Conservation (phyloP, 1,140 invertebrate genomes). For the Tribolium castaneum region DNA sequence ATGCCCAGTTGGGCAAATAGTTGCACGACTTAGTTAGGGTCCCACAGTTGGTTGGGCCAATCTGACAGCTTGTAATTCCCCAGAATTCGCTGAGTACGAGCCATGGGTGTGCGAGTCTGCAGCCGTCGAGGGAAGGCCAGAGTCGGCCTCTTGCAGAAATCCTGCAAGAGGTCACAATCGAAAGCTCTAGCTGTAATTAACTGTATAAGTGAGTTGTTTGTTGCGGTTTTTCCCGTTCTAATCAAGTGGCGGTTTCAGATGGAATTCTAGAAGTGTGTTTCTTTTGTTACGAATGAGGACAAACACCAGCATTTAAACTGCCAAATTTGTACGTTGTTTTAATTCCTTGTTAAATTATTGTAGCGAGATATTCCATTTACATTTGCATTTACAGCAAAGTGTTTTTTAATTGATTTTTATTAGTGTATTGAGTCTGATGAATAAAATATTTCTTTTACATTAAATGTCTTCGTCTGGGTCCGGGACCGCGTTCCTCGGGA, state of each 20-base stretch:
- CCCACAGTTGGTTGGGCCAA: background rate
- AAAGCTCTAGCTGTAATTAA: conserved; percentile 36
- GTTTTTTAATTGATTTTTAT: conserved; percentile 19
- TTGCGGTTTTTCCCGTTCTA: background rate
- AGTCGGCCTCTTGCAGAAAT: conserved; percentile 53
- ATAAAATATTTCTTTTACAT: conserved; percentile 39
- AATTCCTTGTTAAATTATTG: conserved; percentile 33
- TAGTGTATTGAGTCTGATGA: conserved; percentile 24
- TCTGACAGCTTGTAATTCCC: conserved; percentile 6
- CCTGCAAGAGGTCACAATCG: conserved; percentile 47
- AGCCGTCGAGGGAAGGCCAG: conserved; percentile 52
- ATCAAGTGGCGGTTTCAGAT: background rate
- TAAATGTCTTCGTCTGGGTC: conserved; percentile 6
- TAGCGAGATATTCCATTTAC: conserved; percentile 33
- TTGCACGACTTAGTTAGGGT: background rate
- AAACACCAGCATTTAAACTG: conserved; percentile 34
- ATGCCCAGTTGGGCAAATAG: background rate
- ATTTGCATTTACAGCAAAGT: conserved; percentile 38
- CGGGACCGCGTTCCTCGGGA: conserved; percentile 30
- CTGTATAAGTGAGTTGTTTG: background rate
- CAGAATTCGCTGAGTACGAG: conserved; percentile 59
- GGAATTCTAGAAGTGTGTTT: conserved; percentile 21
- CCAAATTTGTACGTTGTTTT: conserved; percentile 31
- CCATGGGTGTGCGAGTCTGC: conserved; percentile 54
- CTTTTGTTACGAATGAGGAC: background rate